Base-by-base conservation (phyloP, 2,888 invertebrate species). In the Ernsta delagoae region DNA sequence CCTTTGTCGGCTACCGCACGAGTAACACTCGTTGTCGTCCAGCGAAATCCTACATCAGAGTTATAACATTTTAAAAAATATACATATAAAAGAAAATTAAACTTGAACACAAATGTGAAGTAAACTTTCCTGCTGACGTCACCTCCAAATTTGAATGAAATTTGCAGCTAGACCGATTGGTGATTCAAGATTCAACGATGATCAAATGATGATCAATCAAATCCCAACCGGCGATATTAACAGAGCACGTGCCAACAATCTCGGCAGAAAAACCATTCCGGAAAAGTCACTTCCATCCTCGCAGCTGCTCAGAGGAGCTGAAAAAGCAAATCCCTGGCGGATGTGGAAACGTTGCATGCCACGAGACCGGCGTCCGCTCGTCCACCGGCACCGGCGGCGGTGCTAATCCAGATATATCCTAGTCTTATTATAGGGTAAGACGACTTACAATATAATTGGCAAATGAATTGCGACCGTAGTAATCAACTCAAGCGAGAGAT, bases 351-450 rank as follows among this genome's bases (percentile, higher is more conserved):
- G 85, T 81, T 83, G 83, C 81, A 82, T 84, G 79, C 76, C 79
- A 80, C 81, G 85, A 86, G 64, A 56, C 67, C 67, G 62, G 68
- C 84, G 82, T 83, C 80, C 81, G 82, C 81, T 4, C 50, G 24
- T 36, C 36, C n/a, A n/a, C n/a, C n/a, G n/a, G n/a, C 56, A 57
- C 56, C 56, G 54, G 3, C 86, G 83, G 86, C 87, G 83, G 87
- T 86, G 88, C 88, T 89, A 89, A 89, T 88, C 87, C 83, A 83
- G 86, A 88, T 86, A 87, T 88, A 89, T 88, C 85, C 86, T 83
- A 82, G 50, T 50, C 16, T n/a, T n/a, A n/a, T n/a, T n/a, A n/a
- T n/a, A n/a, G n/a, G 24, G 24, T 50, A 50, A 50, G 50, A 50
- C 16, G 8, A 48, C 48, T 12, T 8, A 16, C 50, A 16, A 50